phyloP scores from a whole-genome alignment of 2,888 invertebrate genomes.

The Strigamia maritima region DNA sequence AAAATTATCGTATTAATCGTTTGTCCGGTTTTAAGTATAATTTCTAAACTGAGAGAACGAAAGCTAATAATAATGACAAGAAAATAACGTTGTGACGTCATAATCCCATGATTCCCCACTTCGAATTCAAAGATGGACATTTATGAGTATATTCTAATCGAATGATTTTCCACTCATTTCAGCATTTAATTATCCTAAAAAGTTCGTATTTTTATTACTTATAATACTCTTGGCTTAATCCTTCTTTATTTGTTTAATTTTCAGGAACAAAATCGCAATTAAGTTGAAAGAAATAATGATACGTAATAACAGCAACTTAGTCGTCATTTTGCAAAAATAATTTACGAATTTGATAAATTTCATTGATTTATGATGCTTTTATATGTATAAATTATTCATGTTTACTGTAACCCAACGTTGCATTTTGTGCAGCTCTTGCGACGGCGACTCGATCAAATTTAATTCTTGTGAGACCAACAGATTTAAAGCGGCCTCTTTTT shows the following conservation, averaged over 20 bases:
- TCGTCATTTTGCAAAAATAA: slow-evolving; percentile 8
- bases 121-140: background rate
- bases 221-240: background rate
- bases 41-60: no score
- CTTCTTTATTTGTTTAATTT: no score
- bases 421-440: background rate
- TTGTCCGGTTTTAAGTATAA: no score
- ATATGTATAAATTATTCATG: no score
- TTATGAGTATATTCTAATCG: background rate
- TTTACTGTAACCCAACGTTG: background rate
- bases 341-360: background rate
- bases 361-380: no score
- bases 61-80: no score
- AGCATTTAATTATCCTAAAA: background rate
- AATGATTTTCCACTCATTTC: background rate
- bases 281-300: background rate
- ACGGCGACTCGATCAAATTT: slow-evolving; percentile 2
- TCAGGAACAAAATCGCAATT: background rate
- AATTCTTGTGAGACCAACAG: background rate
- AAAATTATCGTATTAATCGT: background rate
- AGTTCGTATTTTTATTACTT: background rate
- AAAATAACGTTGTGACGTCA: no score
- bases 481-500: background rate
- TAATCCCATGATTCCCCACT: no score
- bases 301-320: background rate